These are phyloP conservation scores for Mesocentrotus franciscanus DNA, from an alignment of 53 echinoderm and acorn worm genomes.

Conservation along the genomic window DNA sequence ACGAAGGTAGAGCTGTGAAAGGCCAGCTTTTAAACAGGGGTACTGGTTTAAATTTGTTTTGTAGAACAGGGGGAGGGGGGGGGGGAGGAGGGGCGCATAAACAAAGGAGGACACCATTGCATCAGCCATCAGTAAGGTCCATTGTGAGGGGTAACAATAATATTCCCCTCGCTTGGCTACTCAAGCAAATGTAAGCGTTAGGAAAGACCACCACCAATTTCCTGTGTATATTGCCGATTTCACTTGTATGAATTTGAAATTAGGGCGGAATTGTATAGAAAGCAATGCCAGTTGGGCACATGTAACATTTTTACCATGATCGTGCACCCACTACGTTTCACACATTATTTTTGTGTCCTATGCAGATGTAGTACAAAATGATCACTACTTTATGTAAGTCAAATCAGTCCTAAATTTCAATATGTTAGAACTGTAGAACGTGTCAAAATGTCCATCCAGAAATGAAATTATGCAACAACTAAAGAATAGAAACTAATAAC, in stretches of 20 bases:
- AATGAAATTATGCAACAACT: neutral
- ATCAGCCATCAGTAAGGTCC: neutral
- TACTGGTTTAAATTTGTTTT: neutral
- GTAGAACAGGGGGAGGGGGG: neutral
- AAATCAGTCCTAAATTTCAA: neutral
- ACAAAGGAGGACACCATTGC: neutral
- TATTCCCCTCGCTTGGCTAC: neutral
- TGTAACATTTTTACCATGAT: too few species aligned
- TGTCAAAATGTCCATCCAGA: neutral
- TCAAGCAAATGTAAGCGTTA: slow-evolving; percentile 3
- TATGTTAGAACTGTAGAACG: neutral
- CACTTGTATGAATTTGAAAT: neutral
- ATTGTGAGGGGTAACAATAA: neutral
- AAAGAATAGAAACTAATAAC: neutral
- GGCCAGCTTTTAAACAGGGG: neutral
- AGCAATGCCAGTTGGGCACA: neutral
- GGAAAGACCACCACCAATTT: neutral
- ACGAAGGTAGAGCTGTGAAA: neutral
- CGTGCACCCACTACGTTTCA: too few species aligned
- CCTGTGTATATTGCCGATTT: neutral
- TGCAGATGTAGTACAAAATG: too few species aligned
- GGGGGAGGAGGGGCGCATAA: neutral
- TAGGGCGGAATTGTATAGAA: neutral
- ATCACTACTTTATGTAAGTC: too few species aligned
- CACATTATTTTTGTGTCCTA: too few species aligned